These are phyloP conservation scores for Poeciliopsis retropinna DNA, from an alignment of 2,113 vertebrate genomes.

Conservation along the genomic window DNA sequence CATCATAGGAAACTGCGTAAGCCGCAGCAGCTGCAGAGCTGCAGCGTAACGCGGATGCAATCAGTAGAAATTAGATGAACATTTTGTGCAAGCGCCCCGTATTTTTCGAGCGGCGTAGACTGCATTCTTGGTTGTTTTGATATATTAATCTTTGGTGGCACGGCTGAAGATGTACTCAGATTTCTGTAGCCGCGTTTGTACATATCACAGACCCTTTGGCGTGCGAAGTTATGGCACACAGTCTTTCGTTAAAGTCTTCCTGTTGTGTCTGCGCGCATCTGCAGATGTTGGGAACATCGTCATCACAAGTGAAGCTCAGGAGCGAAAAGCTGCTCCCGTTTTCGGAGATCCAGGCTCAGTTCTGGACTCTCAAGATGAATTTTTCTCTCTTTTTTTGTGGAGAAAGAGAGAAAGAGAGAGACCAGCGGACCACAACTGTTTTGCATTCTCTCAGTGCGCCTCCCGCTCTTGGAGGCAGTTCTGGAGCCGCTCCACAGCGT, in stretches of 20 bases:
- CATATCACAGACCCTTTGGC: slow-evolving; percentile 61
- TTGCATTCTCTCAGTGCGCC: slow-evolving; percentile 72
- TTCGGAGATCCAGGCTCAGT: slow-evolving; percentile 69
- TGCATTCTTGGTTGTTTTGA: slow-evolving; percentile 23
- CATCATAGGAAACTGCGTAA: slow-evolving; percentile 60
- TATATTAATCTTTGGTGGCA: slow-evolving; percentile 45
- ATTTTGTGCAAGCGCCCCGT: slow-evolving; percentile 54
- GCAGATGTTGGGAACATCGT: slow-evolving; percentile 69
- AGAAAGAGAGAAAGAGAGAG: slow-evolving; percentile 58
- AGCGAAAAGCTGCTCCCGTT: slow-evolving; percentile 58
- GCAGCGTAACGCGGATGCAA: slow-evolving; percentile 28
- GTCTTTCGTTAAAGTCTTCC: slow-evolving; percentile 64
- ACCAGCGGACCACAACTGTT: slow-evolving; percentile 75
- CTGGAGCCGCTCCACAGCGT: slow-evolving; percentile 65
- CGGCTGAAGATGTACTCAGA: slow-evolving; percentile 52
- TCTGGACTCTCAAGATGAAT: slow-evolving; percentile 59
- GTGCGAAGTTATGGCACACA: slow-evolving; percentile 74
- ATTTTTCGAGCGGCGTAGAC: slow-evolving; percentile 32
- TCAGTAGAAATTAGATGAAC: slow-evolving; percentile 45
- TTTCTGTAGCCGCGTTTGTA: slow-evolving; percentile 41
- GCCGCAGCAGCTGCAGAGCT: slow-evolving; percentile 56
- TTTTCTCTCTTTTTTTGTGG: slow-evolving; percentile 48
- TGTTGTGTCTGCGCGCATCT: slow-evolving; percentile 58
- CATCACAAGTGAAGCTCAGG: slow-evolving; percentile 73
- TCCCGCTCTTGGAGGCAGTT: slow-evolving; percentile 65